A percentile compares a stretch with the other conserved stretches of the same genome.
Conservation (phyloP, 2,888 invertebrate genomes). For the Diploptera punctata region DNA sequence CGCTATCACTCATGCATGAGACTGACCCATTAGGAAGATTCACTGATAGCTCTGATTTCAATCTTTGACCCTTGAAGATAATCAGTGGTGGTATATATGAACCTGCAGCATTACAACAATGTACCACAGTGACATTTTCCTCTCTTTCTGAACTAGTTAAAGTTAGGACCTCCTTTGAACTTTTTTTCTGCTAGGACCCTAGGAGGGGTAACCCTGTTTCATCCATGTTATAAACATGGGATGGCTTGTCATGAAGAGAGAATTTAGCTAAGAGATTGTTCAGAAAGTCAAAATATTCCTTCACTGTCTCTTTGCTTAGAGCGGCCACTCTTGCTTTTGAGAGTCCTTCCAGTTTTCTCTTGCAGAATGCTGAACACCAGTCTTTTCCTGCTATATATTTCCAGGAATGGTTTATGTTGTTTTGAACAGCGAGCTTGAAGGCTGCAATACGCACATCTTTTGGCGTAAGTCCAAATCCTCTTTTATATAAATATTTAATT, state of each 20-base stretch:
- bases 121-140: not conserved
- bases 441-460: too few species aligned
- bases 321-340: too few species aligned
- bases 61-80: not conserved
- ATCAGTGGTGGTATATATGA: conserved; percentile 8
- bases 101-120: conserved; percentile 8
- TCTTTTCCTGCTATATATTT: too few species aligned
- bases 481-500: too few species aligned
- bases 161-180: not conserved
- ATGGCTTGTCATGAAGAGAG: not conserved
- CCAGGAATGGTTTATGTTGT: too few species aligned
- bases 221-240: conserved; percentile 1
- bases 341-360: too few species aligned
- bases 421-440: too few species aligned
- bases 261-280: not conserved
- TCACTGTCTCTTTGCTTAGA: too few species aligned
- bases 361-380: too few species aligned
- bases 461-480: too few species aligned
- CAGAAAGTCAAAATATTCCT: not conserved
- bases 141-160: not conserved
- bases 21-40: not conserved
- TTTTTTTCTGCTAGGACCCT: not conserved
- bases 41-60: not conserved
- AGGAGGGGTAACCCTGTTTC: not conserved
- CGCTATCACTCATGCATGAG: not conserved